These are phyloP conservation scores for Chrysotoxum bicinctum DNA, from an alignment of 2,888 invertebrate genomes.

Conservation along the genomic window DNA sequence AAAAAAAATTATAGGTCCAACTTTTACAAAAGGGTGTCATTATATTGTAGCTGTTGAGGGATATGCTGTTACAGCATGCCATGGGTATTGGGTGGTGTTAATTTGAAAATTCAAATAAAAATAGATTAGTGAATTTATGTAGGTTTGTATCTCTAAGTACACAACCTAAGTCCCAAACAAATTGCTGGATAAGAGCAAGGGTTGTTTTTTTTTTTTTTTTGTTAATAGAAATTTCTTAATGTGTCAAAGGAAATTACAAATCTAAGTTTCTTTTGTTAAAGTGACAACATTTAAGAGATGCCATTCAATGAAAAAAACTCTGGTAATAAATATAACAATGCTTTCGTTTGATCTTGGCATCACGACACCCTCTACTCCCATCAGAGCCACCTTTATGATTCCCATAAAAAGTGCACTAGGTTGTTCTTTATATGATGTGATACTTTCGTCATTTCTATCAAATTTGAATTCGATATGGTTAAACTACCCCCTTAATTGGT, in stretches of 20 bases:
- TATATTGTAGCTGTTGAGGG: not conserved
- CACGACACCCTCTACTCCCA: not conserved
- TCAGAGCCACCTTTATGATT: not conserved
- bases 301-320: not conserved
- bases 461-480: constrained; percentile 10
- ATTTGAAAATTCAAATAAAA: constrained; percentile 45
- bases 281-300: not conserved
- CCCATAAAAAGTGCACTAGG: not conserved
- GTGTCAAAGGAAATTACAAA: not conserved
- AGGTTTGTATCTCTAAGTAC: not conserved
- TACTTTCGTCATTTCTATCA: not conserved
- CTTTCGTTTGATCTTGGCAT: not conserved
- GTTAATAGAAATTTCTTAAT: not conserved
- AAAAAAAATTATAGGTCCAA: constrained; percentile 23
- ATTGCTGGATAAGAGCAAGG: not conserved
- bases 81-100: constrained; percentile 33
- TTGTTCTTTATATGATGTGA: not conserved
- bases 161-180: not conserved
- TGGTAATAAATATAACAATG: not conserved
- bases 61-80: constrained; percentile 27
- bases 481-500: not conserved
- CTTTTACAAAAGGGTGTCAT: constrained; percentile 15
- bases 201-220: constrained; percentile 3
- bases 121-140: constrained; percentile 22
- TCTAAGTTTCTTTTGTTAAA: not conserved